These are phyloP conservation scores for Melieria picta DNA, from an alignment of 2,888 invertebrate genomes.

Conservation along the genomic window DNA sequence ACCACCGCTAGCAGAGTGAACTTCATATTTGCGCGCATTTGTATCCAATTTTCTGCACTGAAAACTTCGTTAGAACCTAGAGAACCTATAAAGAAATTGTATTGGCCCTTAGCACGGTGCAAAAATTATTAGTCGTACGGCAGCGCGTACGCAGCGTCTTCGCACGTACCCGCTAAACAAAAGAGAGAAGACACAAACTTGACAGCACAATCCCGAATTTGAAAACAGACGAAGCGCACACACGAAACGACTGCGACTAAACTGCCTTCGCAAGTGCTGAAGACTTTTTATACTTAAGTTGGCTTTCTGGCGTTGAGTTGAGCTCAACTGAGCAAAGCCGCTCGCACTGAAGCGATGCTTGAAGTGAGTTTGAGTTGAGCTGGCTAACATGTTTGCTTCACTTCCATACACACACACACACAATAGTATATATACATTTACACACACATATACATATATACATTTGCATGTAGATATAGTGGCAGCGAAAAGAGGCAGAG, in stretches of 20 bases:
- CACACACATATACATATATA: neutral
- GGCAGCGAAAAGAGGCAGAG: neutral
- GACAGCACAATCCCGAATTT: too few relatives aligned
- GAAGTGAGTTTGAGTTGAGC: neutral
- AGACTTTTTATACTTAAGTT: slow-evolving; percentile 12
- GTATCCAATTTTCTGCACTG: too few relatives aligned
- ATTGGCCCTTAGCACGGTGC: too few relatives aligned
- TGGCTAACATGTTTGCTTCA: slow-evolving; percentile 7
- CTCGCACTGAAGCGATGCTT: too few relatives aligned
- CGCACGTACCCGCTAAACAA: slow-evolving; percentile 1
- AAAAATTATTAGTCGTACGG: neutral
- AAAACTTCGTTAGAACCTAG: too few relatives aligned
- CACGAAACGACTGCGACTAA: slow-evolving; percentile 19
- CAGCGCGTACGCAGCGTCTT: slow-evolving; percentile 53
- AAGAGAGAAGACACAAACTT: slow-evolving; percentile 25
- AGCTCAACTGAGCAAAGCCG: too few relatives aligned
- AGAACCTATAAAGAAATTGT: too few relatives aligned
- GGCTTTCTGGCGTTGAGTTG: too few relatives aligned
- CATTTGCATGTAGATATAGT: neutral
- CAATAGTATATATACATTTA: neutral
- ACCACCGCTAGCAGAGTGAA: slow-evolving; percentile 44
- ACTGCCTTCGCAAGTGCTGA: neutral
- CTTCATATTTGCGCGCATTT: slow-evolving; percentile 49
- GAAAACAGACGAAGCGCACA: too few relatives aligned
- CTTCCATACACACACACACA: neutral